Conservation (phyloP, 2,888 invertebrate species). For the Colletes collaris region DNA sequence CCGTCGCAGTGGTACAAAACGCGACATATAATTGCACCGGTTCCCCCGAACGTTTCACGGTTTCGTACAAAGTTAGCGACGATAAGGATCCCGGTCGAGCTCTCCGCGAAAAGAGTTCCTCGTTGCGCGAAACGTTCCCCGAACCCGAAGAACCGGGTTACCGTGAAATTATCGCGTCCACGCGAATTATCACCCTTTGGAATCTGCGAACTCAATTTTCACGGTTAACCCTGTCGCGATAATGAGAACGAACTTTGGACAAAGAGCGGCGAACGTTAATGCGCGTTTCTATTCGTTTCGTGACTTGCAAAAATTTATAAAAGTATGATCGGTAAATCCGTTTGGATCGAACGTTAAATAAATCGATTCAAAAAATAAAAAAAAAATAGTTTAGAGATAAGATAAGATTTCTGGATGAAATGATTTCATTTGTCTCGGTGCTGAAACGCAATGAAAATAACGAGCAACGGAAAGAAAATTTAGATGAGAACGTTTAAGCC, state of each 20-base stretch:
- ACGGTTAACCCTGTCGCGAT: neutral
- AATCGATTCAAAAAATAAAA: too few relatives aligned
- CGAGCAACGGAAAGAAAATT: too few relatives aligned
- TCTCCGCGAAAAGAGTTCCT: neutral
- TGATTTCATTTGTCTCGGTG: too few relatives aligned
- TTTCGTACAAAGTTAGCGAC: too few relatives aligned
- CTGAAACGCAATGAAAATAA: too few relatives aligned
- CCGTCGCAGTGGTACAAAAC: constrained; percentile 20
- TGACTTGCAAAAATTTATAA: too few relatives aligned
- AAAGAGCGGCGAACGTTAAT: neutral
- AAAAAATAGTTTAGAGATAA: too few relatives aligned
- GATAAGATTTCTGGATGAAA: too few relatives aligned
- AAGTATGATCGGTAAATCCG: too few relatives aligned
- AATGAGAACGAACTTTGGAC: constrained; percentile 1
- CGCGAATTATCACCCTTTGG: neutral
- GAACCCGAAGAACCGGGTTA: neutral
- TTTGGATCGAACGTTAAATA: too few relatives aligned
- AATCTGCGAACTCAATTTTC: neutral
- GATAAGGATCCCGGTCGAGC: neutral
- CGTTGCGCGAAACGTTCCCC: neutral
- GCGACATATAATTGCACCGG: constrained; percentile 44
- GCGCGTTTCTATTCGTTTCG: too few relatives aligned
- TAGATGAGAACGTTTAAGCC: too few relatives aligned
- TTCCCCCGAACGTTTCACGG: constrained; percentile 1
- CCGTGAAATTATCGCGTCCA: neutral